Conservation (phyloP, 1,140 invertebrate species). For the Meloidogyne floridensis region DNA sequence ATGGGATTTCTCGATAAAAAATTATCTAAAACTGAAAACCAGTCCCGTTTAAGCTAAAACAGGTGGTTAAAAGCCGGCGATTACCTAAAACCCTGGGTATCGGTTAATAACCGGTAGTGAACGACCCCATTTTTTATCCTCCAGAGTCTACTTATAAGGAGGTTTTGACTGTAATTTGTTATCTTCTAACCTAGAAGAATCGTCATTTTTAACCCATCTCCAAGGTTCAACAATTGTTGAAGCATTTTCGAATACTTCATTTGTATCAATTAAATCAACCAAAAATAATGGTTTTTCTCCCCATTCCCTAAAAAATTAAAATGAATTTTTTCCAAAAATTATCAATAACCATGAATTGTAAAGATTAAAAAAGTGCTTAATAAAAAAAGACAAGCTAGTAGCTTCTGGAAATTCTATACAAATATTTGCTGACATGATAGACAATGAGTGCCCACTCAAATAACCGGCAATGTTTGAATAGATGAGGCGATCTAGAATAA, state of each 20-base stretch:
- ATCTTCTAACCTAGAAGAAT: neutral
- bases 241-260: neutral
- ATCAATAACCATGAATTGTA: constrained; percentile 4
- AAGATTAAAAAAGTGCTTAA: constrained; percentile 20
- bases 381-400: neutral
- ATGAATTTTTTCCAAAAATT: neutral
- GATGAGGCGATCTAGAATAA: constrained; percentile 1
- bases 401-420: constrained; percentile 1
- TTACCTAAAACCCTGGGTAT: too few species aligned
- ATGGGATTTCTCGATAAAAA: too few species aligned
- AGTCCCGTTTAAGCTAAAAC: too few species aligned
- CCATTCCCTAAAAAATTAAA: neutral
- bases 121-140: too few species aligned
- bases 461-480: constrained; percentile 22
- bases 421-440: constrained; percentile 25
- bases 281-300: neutral
- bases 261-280: neutral
- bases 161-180: too few species aligned
- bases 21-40: too few species aligned
- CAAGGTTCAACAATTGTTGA: neutral
- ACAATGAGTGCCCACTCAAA: neutral
- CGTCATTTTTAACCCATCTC: neutral
- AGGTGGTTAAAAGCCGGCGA: too few species aligned
- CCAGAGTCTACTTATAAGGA: too few species aligned
- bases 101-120: too few species aligned